Percentiles rank a stretch among this genome's conserved stretches.
phyloP scores from a whole-genome alignment of 2,797 vertebrate species.

The Microctenopoma lineatum region DNA sequence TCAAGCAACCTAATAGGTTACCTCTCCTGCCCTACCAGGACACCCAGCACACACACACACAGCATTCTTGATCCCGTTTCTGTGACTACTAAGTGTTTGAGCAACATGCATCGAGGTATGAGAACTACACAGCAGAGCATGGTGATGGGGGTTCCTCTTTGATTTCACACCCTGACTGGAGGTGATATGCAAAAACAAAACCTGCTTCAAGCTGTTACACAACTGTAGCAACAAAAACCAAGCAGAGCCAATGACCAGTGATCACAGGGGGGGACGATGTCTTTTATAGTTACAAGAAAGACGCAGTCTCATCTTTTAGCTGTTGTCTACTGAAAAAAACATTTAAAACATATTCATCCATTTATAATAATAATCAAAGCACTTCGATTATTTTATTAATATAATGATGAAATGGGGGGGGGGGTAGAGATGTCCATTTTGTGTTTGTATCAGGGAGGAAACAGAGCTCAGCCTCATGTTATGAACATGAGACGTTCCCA shows the following conservation, averaged over 20 bases:
- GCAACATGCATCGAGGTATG: conserved; percentile 16
- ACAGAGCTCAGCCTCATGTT: conserved; percentile 49
- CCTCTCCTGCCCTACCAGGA: conserved; percentile 30
- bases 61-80: conserved; percentile 52
- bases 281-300: neutral
- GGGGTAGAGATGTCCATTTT: too few species aligned
- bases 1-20: conserved; percentile 55
- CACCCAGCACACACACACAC: conserved; percentile 28
- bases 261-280: conserved; percentile 13
- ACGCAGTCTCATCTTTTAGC: neutral
- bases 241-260: conserved; percentile 32
- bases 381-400: too few species aligned
- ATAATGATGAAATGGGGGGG: too few species aligned
- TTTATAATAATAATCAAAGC: too few species aligned
- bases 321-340: too few species aligned
- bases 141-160: conserved; percentile 26
- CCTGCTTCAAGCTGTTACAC: conserved; percentile 52
- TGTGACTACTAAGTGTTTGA: conserved; percentile 38
- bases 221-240: conserved; percentile 53
- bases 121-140: conserved; percentile 46
- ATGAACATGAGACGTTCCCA: conserved; percentile 72
- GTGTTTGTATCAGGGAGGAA: conserved; percentile 55
- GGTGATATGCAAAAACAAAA: conserved; percentile 41
- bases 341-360: neutral
- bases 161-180: conserved; percentile 47